These are phyloP conservation scores for Autographa gamma DNA, from an alignment of 2,888 invertebrate genomes.

Conservation along the genomic window DNA sequence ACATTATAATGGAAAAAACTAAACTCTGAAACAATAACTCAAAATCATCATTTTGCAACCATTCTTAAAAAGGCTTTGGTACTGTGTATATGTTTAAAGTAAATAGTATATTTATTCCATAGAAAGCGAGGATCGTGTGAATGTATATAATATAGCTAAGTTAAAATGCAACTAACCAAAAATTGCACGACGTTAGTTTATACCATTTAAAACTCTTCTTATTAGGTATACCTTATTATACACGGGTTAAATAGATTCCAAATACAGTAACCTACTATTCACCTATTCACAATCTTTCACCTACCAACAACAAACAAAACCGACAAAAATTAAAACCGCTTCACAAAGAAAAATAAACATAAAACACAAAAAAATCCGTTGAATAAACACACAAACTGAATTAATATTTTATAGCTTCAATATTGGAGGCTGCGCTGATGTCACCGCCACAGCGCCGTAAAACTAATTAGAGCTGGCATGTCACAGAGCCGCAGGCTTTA, in stretches of 20 bases:
- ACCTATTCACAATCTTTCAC: constrained; percentile 1
- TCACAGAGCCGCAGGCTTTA: constrained; percentile 65
- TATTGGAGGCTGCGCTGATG: constrained; percentile 60
- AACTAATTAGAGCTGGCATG: constrained; percentile 76
- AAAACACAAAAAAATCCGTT: constrained; percentile 25
- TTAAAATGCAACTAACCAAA: neutral
- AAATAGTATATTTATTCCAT: too few species aligned
- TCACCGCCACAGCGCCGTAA: constrained; percentile 71
- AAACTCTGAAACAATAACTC: too few species aligned
- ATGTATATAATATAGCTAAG: too few species aligned
- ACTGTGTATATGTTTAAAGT: too few species aligned
- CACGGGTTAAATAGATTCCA: too few species aligned
- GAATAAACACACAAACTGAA: constrained; percentile 66
- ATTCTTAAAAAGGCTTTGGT: too few species aligned
- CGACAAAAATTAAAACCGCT: constrained; percentile 61
- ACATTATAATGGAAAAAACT: too few species aligned
- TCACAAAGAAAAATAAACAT: constrained; percentile 34
- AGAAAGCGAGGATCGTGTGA: too few species aligned
- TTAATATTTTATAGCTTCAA: constrained; percentile 67
- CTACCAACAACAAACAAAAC: constrained; percentile 11
- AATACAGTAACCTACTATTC: neutral
- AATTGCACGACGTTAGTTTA: neutral
- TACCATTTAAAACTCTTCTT: too few species aligned
- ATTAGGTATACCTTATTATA: too few species aligned
- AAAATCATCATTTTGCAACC: too few species aligned